Evolutionary conservation across 64 coral and sea anemone genomes (phyloP).

Genomic region (Montipora capricornis): DNA sequence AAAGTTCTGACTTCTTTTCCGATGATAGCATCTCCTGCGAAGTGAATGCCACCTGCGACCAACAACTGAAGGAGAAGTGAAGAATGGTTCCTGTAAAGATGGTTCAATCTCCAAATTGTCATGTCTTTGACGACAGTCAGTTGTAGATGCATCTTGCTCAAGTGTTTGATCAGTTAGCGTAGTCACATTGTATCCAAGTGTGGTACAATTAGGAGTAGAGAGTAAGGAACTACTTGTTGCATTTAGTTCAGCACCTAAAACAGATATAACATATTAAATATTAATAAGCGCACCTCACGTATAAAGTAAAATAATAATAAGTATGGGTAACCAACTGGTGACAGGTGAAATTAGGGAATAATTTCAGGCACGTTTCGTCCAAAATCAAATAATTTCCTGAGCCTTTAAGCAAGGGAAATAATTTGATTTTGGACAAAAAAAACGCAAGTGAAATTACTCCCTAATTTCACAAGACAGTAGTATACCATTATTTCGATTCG

Average conservation of each 20-base stretch:
- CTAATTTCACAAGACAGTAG: too few relatives aligned
- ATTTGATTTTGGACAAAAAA: too few relatives aligned
- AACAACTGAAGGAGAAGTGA: constrained; percentile 42
- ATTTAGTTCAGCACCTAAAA: not conserved
- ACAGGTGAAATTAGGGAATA: too few relatives aligned
- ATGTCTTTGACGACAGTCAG: not conserved
- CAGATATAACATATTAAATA: not conserved
- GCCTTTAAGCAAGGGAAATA: too few relatives aligned
- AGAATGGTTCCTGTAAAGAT: constrained; percentile 18
- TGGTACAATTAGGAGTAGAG: not conserved
- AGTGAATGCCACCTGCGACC: constrained; percentile 63
- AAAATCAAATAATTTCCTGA: too few relatives aligned
- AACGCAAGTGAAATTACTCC: too few relatives aligned
- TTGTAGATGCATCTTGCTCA: not conserved
- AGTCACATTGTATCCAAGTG: not conserved
- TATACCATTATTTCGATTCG: too few relatives aligned
- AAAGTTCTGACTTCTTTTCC: constrained; percentile 3
- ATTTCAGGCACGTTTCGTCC: too few relatives aligned
- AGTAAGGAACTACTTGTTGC: not conserved
- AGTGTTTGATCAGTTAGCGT: not conserved
- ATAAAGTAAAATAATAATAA: too few relatives aligned
- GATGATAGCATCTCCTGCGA: constrained; percentile 10
- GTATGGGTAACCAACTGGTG: too few relatives aligned
- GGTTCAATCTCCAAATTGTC: not conserved
- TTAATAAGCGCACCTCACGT: too few relatives aligned